A percentile compares a stretch with the other conserved stretches of the same genome.
Evolutionary conservation across 2,797 vertebrate genomes (phyloP).

Genomic region (Hypotaenidia okinawae): DNA sequence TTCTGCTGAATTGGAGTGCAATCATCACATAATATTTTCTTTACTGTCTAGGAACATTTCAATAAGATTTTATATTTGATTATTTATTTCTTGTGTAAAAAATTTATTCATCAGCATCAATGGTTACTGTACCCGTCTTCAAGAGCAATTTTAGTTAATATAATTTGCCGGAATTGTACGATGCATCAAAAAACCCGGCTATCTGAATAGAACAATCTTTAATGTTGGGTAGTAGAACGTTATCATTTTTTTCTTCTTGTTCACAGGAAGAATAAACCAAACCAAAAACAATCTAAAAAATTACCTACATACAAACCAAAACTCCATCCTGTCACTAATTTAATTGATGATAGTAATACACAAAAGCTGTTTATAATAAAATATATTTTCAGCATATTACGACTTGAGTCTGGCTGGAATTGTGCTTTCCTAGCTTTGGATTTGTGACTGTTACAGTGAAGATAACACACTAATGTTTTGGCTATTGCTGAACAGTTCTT

Average conservation of each 20-base stretch:
- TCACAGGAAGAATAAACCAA: neutral
- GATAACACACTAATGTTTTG: accelerated
- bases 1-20: neutral
- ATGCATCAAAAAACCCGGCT: slow-evolving; percentile 3
- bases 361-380: neutral
- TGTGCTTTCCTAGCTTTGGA: neutral
- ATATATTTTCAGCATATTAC: neutral
- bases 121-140: neutral
- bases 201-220: neutral
- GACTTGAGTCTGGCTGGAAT: neutral
- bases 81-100: neutral
- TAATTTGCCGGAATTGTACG: neutral
- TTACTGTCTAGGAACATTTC: neutral
- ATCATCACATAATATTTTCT: slow-evolving; percentile 24
- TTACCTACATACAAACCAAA: neutral
- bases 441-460: neutral
- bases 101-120: slow-evolving; percentile 3
- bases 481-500: neutral
- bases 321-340: neutral
- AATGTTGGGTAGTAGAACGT: neutral
- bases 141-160: slow-evolving; percentile 10
- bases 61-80: slow-evolving; percentile 5
- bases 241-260: neutral
- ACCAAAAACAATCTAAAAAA: accelerated
- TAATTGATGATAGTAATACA: neutral